A percentile compares a stretch with the other conserved stretches of the same genome.
phyloP scores from a whole-genome alignment of 2,113 vertebrate genomes.

The Xiphorhynchus elegans region DNA sequence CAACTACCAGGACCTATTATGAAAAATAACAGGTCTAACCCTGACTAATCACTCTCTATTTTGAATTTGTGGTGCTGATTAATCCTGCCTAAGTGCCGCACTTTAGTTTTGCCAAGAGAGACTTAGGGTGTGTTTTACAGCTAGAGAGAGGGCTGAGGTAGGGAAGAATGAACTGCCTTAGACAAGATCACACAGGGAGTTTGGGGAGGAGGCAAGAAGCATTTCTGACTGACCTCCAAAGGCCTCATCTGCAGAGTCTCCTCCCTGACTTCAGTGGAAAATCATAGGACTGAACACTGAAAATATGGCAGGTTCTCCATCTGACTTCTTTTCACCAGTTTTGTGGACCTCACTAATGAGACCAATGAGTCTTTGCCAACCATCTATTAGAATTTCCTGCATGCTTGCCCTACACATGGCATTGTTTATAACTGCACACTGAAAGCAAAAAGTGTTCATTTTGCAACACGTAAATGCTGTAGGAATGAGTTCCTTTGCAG shows the following conservation, averaged over 20 bases:
- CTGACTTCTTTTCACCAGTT: background rate
- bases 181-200: background rate
- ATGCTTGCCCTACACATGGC: background rate
- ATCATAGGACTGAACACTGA: background rate
- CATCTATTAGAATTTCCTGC: background rate
- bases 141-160: background rate
- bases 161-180: background rate
- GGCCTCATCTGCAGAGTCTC: background rate
- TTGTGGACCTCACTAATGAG: background rate
- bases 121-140: background rate
- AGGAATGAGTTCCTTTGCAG: background rate
- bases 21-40: background rate
- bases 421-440: background rate
- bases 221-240: background rate
- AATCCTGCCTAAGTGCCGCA: background rate
- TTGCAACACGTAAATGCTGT: background rate
- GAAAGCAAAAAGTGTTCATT: background rate
- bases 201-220: background rate
- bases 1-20: background rate
- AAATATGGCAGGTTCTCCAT: background rate
- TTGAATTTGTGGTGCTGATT: background rate
- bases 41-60: background rate
- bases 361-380: background rate
- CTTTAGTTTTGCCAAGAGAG: background rate
- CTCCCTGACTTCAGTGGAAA: background rate